Evolutionary conservation across 2,113 vertebrate genomes (phyloP), one percentile per base, ranked within the genome.

Genomic region (Hemicordylus capensis): DNA sequence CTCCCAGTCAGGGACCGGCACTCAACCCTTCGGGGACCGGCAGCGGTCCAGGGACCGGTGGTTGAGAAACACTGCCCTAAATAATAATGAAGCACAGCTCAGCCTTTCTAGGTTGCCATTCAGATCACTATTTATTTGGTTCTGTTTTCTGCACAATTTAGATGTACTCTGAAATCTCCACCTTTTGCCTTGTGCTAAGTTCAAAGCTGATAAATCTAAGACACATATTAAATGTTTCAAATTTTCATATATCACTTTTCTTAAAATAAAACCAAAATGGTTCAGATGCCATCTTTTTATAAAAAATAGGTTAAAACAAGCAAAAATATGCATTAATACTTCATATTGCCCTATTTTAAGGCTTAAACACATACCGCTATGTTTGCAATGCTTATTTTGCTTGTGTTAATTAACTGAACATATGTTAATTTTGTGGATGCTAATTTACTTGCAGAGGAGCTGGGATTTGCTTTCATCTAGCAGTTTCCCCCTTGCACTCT

Each of bases 131-230:
- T 78, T 85, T n/a, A n/a, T 83, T 88, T 70, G 82, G 61, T 66
- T 76, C 77, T 11, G 77, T 80, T 87, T 81, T 88, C 74, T 85
- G 76, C 64, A 72, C 86, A 78, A 87, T 34, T 67, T 74, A 85
- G 15, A n/a, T 17, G 19, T 67, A 67, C 4, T 37, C 15, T 19
- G 34, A 67, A 67, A 37, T 67, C 14, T 17, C n/a, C 64, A 67
- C 20, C 11, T 14, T 31, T 31, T 24, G 19, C 67, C 34, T 5
- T 69, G 34, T 19, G 34, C 37, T 69, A 37, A 69, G 17, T 54
- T 15, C 12, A 12, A 54, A 54, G n/a, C n/a, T n/a, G n/a, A n/a
- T n/a, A n/a, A n/a, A n/a, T n/a, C n/a, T n/a, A n/a, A n/a, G n/a
- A n/a, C n/a, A n/a, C n/a, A n/a, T n/a, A n/a, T n/a, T n/a, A n/a